Evolutionary conservation across 2,888 invertebrate species (phyloP).

Genomic region (Stenchaetothrips biformis): DNA sequence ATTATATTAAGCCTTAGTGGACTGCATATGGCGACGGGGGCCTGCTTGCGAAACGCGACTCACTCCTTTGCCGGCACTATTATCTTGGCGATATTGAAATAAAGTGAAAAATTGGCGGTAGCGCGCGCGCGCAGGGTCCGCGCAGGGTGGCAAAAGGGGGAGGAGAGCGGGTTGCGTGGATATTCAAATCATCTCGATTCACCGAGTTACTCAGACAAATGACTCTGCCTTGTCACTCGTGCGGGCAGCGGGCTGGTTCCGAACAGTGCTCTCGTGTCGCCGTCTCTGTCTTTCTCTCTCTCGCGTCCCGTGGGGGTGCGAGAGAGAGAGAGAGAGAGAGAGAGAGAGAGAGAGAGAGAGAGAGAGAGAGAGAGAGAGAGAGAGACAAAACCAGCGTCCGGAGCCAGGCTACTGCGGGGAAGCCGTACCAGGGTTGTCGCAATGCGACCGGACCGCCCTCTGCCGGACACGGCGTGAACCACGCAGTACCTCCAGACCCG

Average conservation of each 20-base stretch:
- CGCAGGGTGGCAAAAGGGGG: not conserved
- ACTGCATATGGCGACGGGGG: conserved; percentile 24
- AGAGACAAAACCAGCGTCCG: not conserved
- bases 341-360: not conserved
- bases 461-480: not conserved
- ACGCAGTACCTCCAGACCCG: too few species aligned
- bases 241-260: not conserved
- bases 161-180: not conserved
- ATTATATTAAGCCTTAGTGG: conserved; percentile 22
- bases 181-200: conserved; percentile 20
- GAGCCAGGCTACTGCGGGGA: not conserved
- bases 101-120: conserved; percentile 21
- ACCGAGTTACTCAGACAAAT: conserved; percentile 22
- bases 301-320: too few species aligned
- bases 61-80: conserved; percentile 7
- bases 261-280: too few species aligned
- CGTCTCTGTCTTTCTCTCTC: too few species aligned
- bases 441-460: not conserved
- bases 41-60: conserved; percentile 10
- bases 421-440: not conserved
- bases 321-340: not conserved
- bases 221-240: not conserved
- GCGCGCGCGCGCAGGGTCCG: too few species aligned
- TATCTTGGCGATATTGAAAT: conserved; percentile 21
- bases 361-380: not conserved